phyloP scores from a whole-genome alignment of 1,140 invertebrate species.

The Diploscapter pachys region DNA sequence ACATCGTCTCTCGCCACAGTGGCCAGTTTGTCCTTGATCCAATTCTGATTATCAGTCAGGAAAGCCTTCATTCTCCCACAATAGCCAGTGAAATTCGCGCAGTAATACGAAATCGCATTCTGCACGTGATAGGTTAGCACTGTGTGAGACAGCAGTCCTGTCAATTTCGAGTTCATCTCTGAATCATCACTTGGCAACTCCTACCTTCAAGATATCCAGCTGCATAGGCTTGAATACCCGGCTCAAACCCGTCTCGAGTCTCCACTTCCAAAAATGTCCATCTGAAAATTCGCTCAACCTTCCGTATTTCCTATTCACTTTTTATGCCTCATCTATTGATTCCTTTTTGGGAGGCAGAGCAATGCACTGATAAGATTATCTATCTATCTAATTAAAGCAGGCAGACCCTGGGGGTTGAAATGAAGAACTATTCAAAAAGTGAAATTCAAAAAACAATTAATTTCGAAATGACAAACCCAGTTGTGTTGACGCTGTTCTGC shows the following conservation, averaged over 20 bases:
- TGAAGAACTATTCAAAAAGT: slow-evolving; percentile 3
- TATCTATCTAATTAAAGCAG: background rate
- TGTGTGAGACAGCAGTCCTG: slow-evolving; percentile 38
- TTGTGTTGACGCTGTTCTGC: slow-evolving; percentile 51
- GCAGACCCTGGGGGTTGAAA: background rate
- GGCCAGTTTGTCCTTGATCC: slow-evolving; percentile 46
- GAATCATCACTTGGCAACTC: too few relatives aligned
- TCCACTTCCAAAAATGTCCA: slow-evolving; percentile 57
- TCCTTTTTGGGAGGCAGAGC: background rate
- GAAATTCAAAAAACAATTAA: background rate
- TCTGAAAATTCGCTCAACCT: slow-evolving; percentile 20
- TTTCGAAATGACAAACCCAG: slow-evolving; percentile 30
- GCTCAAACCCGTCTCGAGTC: slow-evolving; percentile 29
- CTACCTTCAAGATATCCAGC: slow-evolving; percentile 51
- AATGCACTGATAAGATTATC: slow-evolving; percentile 4
- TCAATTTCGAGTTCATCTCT: too few relatives aligned
- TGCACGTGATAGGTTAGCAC: slow-evolving; percentile 45
- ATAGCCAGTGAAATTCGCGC: slow-evolving; percentile 52
- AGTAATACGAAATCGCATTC: slow-evolving; percentile 49
- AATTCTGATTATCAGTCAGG: slow-evolving; percentile 46
- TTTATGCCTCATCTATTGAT: background rate
- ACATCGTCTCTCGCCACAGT: slow-evolving; percentile 47
- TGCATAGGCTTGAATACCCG: slow-evolving; percentile 51
- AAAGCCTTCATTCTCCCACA: slow-evolving; percentile 45
- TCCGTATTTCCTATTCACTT: background rate